Conservation (phyloP, 2,888 invertebrate genomes). For the Anaspis maculata region DNA sequence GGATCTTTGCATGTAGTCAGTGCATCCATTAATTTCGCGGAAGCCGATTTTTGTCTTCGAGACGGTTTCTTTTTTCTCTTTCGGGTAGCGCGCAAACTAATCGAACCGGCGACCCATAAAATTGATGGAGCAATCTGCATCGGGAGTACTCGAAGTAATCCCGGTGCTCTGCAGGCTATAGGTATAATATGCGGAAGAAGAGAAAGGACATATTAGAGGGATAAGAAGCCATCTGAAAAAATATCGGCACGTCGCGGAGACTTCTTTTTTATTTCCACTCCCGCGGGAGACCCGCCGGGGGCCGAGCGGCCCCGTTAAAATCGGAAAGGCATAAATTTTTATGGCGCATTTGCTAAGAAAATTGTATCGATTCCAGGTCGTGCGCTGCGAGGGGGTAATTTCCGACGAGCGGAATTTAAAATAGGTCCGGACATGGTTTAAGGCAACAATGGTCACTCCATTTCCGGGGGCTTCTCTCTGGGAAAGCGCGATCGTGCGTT, state of each 20-base stretch:
- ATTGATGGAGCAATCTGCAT: too few species aligned
- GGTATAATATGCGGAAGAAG: too few species aligned
- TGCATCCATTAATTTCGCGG: too few species aligned
- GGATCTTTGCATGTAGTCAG: too few species aligned
- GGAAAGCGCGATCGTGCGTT: too few species aligned
- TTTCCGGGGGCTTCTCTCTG: slow-evolving; percentile 27
- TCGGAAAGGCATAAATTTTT: slow-evolving; percentile 35
- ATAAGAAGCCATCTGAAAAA: slow-evolving; percentile 3
- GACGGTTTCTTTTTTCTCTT: too few species aligned
- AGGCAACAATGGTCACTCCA: slow-evolving; percentile 34
- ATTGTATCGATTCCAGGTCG: slow-evolving; percentile 31
- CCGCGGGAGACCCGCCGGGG: slow-evolving; percentile 9
- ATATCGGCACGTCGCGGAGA: slow-evolving; percentile 17
- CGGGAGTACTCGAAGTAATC: too few species aligned
- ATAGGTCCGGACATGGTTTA: slow-evolving; percentile 19
- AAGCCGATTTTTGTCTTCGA: too few species aligned
- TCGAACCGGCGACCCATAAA: too few species aligned
- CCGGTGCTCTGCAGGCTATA: too few species aligned
- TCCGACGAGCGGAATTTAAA: slow-evolving; percentile 26
- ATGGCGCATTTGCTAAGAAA: slow-evolving; percentile 35
- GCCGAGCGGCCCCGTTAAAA: slow-evolving; percentile 24
- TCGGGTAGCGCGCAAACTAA: too few species aligned
- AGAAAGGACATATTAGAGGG: not conserved
- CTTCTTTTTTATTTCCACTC: slow-evolving; percentile 22
- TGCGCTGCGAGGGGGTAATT: slow-evolving; percentile 27